Base-by-base conservation (phyloP, 2,888 invertebrate genomes). In the Hermodice carunculata region DNA sequence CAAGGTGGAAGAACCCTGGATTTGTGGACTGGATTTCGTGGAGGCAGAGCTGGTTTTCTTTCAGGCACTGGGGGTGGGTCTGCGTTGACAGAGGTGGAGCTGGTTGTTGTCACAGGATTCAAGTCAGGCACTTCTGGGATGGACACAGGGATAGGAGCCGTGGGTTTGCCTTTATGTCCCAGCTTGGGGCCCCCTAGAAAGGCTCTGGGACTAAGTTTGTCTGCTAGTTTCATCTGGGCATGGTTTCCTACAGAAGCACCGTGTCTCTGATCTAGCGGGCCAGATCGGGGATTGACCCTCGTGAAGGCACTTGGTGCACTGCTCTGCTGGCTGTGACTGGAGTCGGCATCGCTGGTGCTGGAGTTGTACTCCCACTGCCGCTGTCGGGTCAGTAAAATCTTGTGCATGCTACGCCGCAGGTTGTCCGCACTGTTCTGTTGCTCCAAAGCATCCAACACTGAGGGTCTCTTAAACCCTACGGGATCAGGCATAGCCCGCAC, bases 401-500 rank as follows among this genome's bases (percentile, higher is more conserved):
- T 84, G 48, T 84, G 84, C 78, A 82, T 81, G 51, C 81, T 84
- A 53, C 78, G 77, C 14, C 85, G 75, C 44, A 85, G 71, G 64
- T 79, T 83, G 42, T 84, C 81, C 17, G 84, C 78, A 64, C 75
- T 77, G 64, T 77, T 76, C 58, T 78, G 79, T 44, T 74, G 63
- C 31, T 83, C 67, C 8, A 65, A 54, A 19, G 32, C 43, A 22
- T 62, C 43, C n/a, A n/a, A n/a, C 31, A 31, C 17, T 6, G 49
- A 8, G 5, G 48, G 51, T 28, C 19, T 2, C 28, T 28, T 26
- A 14, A 71, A 61, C 22, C 56, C 29, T 17, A 67, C 24, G 8
- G 89, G 89, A 81, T 91, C 90, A 1, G 91, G 91, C 89, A 91
- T 90, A 2, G 91, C 91, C 56, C 92, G 88, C 26, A 91, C 91